phyloP scores from a whole-genome alignment of 2,113 vertebrate genomes.

The Neotoma lepida region DNA sequence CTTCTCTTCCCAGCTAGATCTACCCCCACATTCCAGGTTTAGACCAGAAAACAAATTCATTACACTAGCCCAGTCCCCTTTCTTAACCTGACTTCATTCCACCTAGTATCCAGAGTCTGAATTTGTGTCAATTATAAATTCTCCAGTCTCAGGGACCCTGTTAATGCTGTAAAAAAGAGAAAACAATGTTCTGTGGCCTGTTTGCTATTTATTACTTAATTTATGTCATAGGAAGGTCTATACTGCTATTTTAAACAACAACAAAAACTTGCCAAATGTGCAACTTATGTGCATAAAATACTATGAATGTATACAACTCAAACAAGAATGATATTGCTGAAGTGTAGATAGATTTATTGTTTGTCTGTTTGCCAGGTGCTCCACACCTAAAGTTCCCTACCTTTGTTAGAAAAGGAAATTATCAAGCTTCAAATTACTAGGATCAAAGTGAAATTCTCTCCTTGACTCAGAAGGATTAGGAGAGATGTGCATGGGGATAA shows the following conservation, averaged over 20 bases:
- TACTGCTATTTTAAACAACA: not conserved
- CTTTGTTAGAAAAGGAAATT: not conserved
- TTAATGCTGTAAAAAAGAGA: not conserved
- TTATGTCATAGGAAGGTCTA: not conserved
- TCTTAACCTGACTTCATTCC: not conserved
- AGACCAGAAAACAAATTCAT: not conserved
- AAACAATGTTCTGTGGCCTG: not conserved
- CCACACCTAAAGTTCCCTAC: not conserved
- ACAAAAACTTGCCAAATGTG: not conserved
- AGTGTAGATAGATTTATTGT: not conserved
- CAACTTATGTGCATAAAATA: not conserved
- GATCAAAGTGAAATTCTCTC: slow-evolving; percentile 27
- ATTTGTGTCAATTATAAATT: not conserved
- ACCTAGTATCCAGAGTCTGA: not conserved
- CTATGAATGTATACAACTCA: not conserved
- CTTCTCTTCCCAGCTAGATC: not conserved
- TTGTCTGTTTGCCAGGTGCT: not conserved
- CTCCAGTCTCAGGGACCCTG: not conserved
- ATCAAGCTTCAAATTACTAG: not conserved
- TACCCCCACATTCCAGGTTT: not conserved
- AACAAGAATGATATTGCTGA: not conserved
- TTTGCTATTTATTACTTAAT: not conserved
- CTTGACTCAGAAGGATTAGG: slow-evolving; percentile 5
- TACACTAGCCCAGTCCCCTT: not conserved
- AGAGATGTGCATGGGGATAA: not conserved